Percentiles rank a stretch among this genome's conserved stretches.
phyloP scores from a whole-genome alignment of 2,888 invertebrate genomes.

The Ophraella communa region DNA sequence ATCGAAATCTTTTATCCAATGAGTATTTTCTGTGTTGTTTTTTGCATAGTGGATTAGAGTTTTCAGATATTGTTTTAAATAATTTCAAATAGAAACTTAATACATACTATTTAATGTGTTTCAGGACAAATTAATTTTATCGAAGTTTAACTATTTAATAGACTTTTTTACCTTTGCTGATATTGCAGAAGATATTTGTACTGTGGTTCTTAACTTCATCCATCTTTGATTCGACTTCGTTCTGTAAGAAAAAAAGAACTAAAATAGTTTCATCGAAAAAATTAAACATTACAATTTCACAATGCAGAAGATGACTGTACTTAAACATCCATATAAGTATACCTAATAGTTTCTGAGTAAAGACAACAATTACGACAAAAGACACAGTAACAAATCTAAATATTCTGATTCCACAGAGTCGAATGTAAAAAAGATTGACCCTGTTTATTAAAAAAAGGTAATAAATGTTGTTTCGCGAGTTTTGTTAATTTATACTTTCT shows the following conservation, averaged over 20 bases:
- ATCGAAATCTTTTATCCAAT: too few relatives aligned
- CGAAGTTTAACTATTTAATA: too few relatives aligned
- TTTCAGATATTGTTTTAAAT: too few relatives aligned
- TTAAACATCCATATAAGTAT: constrained; percentile 31
- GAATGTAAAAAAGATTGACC: constrained; percentile 15
- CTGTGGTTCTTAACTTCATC: constrained; percentile 94
- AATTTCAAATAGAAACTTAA: too few relatives aligned
- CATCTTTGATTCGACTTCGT: constrained; percentile 94
- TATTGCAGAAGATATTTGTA: constrained; percentile 88
- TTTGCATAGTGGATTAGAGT: too few relatives aligned
- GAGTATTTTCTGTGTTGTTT: too few relatives aligned
- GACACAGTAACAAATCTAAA: constrained; percentile 23
- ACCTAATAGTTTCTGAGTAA: constrained; percentile 26
- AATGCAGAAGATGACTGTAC: constrained; percentile 36
- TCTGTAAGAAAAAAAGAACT: constrained; percentile 63
- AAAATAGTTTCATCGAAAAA: not conserved
- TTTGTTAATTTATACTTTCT: too few relatives aligned
- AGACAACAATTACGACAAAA: constrained; percentile 29
- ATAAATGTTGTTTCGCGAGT: constrained; percentile 30
- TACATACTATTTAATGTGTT: too few relatives aligned
- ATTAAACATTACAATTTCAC: constrained; percentile 11
- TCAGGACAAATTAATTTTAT: too few relatives aligned
- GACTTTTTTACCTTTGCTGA: constrained; percentile 66
- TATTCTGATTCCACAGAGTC: constrained; percentile 17
- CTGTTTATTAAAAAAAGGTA: constrained; percentile 15